Evolutionary conservation across 2,888 invertebrate genomes (phyloP), one percentile per base, ranked within the genome.

Genomic region (Drosophila paucipuncta): DNA sequence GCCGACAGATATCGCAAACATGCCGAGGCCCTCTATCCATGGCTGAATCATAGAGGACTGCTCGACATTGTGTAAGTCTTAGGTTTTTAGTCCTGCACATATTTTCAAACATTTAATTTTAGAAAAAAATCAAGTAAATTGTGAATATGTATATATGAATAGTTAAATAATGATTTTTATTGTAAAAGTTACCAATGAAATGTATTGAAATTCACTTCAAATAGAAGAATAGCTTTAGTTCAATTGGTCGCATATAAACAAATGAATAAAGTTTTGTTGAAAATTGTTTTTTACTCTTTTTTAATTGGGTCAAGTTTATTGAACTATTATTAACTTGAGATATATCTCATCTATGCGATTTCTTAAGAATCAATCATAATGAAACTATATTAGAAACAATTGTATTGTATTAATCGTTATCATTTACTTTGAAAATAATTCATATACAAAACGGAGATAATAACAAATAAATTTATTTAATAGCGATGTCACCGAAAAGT

Each of bases 21-120:
- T 70, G 63, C 84, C 0, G 82, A 84, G 47, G 70, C 81, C 7
- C 64, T 91, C 4, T 74, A 90, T 49, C 84, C 85, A n/a, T 92
- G 87, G 84, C 74, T 91, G 5, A 80, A 89, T 49, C 64, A 84
- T 22, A 76, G 83, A 33, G 92, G 92, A n/a, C 68, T 80, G 0
- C 76, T 87, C 1, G 76, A 85, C 25, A 3, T 55, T 28, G 78
- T 78, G 54, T 80, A 80, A 67, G 35, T 30, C 18, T 31, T 30
- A 0, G 4, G 16, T 25, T 1, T 35, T 1, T 35, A 16, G 13
- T 16, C 13, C 13, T 16, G 13, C 13, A 0, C 7, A 18, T 22
- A 10, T 67, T 78, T 28, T 72, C 37, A 47, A 66, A 67, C 35
- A 7, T 13, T 13, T 22, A 22, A 47, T 6, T 7, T 13, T n/a